Percentiles rank a stretch among this genome's conserved stretches.
Conservation (phyloP, 1,140 invertebrate species). For the Cyphomyrmex costatus region DNA sequence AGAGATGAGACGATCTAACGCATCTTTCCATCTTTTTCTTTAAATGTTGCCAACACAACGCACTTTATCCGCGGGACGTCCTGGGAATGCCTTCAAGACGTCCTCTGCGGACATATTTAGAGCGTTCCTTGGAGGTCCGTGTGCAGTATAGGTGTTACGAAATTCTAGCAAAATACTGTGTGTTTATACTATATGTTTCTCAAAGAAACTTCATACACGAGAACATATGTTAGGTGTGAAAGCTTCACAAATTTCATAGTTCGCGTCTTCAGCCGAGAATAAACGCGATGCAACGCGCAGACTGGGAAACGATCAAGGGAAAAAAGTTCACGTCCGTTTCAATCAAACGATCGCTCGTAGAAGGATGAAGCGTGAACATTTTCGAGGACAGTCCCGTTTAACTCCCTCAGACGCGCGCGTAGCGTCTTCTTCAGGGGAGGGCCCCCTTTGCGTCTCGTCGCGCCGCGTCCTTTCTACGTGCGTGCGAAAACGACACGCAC, state of each 20-base stretch:
- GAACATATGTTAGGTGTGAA: too few species aligned
- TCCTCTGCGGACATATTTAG: too few species aligned
- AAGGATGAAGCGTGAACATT: constrained; percentile 11
- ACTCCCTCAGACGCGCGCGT: not conserved
- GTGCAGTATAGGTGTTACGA: too few species aligned
- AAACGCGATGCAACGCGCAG: not conserved
- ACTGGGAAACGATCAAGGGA: not conserved
- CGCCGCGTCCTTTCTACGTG: constrained; percentile 21
- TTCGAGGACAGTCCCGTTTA: constrained; percentile 30
- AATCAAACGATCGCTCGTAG: not conserved
- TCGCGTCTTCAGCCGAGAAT: not conserved
- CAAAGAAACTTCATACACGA: too few species aligned
- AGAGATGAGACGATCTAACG: not conserved
- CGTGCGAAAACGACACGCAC: constrained; percentile 9
- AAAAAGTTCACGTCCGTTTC: not conserved
- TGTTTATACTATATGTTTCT: too few species aligned
- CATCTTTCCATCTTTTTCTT: not conserved
- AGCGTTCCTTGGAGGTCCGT: too few species aligned
- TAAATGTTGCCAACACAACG: not conserved
- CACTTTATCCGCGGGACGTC: too few species aligned
- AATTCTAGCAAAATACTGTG: too few species aligned
- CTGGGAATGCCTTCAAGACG: too few species aligned
- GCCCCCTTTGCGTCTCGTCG: not conserved
- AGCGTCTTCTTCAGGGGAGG: not conserved
- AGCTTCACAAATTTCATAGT: not conserved